Evolutionary conservation across 2,797 vertebrate genomes (phyloP).

Genomic region (Gadopsis marmoratus): DNA sequence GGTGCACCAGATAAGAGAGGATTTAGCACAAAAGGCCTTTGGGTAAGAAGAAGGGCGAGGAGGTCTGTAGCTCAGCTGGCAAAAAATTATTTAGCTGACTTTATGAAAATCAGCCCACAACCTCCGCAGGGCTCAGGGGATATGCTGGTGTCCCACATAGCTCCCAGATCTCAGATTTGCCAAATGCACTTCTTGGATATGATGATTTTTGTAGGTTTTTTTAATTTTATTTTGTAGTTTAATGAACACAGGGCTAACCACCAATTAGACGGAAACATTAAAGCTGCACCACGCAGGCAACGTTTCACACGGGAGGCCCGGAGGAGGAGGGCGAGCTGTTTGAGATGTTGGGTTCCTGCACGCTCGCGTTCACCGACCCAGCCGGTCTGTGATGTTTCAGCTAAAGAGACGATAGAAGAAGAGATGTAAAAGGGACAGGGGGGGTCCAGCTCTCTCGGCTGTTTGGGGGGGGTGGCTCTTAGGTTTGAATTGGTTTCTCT

Average conservation of each 20-base stretch:
- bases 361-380: conserved; percentile 5
- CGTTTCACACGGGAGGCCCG: neutral
- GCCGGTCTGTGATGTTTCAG: conserved; percentile 32
- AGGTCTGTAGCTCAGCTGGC: conserved; percentile 34
- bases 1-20: conserved; percentile 18
- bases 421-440: neutral
- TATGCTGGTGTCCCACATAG: conserved; percentile 25
- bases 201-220: neutral
- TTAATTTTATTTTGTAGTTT: conserved; percentile 12
- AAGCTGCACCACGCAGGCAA: conserved; percentile 19
- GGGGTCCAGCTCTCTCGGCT: conserved; percentile 33
- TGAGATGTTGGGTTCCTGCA: conserved; percentile 6
- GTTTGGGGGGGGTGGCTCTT: conserved; percentile 20
- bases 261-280: conserved; percentile 47
- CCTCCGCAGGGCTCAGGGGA: conserved; percentile 20
- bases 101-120: conserved; percentile 12
- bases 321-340: neutral
- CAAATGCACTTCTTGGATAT: neutral
- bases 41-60: conserved; percentile 18
- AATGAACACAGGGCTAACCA: conserved; percentile 13
- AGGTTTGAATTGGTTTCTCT: conserved; percentile 40
- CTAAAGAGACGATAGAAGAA: conserved; percentile 9
- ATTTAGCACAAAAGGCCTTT: conserved; percentile 18
- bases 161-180: neutral
- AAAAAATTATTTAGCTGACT: conserved; percentile 40